phyloP scores from a whole-genome alignment of 2,113 vertebrate species.

The Thermophis baileyi region DNA sequence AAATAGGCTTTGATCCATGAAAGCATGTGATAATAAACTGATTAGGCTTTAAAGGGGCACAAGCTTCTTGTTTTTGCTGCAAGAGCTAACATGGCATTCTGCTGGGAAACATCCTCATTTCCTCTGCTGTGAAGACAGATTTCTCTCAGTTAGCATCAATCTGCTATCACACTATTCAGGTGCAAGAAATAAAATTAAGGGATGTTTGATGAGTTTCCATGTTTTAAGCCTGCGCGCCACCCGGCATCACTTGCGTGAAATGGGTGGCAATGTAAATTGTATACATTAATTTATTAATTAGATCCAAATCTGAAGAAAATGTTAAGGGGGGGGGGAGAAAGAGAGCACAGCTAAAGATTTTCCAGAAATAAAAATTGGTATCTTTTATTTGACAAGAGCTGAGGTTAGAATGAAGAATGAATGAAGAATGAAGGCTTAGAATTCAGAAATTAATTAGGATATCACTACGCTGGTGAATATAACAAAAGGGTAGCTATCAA shows the following conservation, averaged over 20 bases:
- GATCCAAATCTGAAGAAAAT: neutral
- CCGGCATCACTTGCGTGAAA: neutral
- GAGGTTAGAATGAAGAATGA: neutral
- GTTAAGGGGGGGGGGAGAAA: neutral
- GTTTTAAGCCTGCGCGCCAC: neutral
- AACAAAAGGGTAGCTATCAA: neutral
- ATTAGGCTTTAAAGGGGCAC: neutral
- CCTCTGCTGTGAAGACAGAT: neutral
- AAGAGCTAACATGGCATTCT: neutral
- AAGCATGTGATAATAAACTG: neutral
- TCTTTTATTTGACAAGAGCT: neutral
- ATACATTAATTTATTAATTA: neutral
- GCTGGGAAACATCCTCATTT: neutral
- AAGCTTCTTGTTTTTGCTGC: neutral
- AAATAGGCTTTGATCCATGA: neutral
- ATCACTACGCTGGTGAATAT: neutral
- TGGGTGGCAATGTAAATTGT: neutral
- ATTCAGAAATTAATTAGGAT: neutral
- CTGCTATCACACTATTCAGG: neutral
- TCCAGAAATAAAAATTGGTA: neutral
- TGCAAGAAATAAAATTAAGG: neutral
- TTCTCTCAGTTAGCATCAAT: neutral
- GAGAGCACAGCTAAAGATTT: neutral
- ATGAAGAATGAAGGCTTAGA: neutral
- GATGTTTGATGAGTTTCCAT: neutral